Percentiles rank a stretch among this genome's conserved stretches.
Evolutionary conservation across 2,888 invertebrate genomes (phyloP).

Genomic region (Sialis lutaria): DNA sequence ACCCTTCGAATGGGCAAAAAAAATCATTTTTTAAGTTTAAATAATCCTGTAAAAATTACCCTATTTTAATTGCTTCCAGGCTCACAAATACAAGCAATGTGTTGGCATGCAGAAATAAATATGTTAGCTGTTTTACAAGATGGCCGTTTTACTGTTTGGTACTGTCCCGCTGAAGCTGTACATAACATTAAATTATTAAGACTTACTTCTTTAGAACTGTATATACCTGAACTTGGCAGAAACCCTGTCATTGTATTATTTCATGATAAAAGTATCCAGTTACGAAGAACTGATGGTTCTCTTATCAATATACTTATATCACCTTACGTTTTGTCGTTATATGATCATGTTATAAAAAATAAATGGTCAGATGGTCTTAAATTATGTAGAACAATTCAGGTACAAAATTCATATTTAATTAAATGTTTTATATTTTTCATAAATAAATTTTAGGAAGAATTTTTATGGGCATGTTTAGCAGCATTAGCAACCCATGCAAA

Average conservation of each 20-base stretch:
- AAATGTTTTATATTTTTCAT: background rate
- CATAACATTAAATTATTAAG: conserved; percentile 53
- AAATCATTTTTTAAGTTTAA: too few species aligned
- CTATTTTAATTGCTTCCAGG: conserved; percentile 22
- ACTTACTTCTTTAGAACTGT: conserved; percentile 34
- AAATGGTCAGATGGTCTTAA: conserved; percentile 76
- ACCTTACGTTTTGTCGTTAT: conserved; percentile 44
- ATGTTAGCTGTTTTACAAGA: conserved; percentile 67
- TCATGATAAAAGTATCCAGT: conserved; percentile 65
- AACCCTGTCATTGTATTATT: conserved; percentile 68
- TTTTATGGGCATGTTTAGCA: conserved; percentile 90
- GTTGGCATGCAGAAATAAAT: conserved; percentile 62
- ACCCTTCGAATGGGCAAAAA: too few species aligned
- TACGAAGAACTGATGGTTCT: conserved; percentile 81
- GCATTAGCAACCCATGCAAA: conserved; percentile 76
- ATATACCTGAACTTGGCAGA: conserved; percentile 62
- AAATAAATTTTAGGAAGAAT: conserved; percentile 27
- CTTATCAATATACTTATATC: conserved; percentile 55
- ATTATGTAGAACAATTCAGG: conserved; percentile 40
- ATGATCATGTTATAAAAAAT: conserved; percentile 49
- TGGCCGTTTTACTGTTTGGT: conserved; percentile 63
- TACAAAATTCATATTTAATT: conserved; percentile 1
- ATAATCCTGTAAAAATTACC: too few species aligned
- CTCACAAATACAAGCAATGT: conserved; percentile 32
- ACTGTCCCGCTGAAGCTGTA: conserved; percentile 56